These are phyloP conservation scores for Lissocephala sabroskyi DNA, from an alignment of 2,888 invertebrate genomes.

Conservation along the genomic window DNA sequence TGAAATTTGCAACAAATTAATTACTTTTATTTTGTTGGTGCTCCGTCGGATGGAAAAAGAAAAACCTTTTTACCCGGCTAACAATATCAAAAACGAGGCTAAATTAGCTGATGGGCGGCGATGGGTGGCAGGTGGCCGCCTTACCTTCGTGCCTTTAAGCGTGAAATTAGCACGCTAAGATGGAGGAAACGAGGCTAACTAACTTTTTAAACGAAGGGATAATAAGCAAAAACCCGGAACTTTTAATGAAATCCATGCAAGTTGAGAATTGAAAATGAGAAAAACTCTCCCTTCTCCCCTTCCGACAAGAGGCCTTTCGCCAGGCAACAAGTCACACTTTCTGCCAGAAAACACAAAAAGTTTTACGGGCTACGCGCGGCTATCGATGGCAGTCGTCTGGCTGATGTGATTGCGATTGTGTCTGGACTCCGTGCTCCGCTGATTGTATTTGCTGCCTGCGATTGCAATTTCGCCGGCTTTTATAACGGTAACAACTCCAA, in stretches of 20 bases:
- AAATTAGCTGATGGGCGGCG: too few relatives aligned
- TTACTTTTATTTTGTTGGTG: not conserved
- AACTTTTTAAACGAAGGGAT: too few relatives aligned
- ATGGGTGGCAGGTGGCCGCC: not conserved
- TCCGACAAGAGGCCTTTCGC: too few relatives aligned
- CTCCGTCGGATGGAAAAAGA: not conserved
- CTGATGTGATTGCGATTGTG: slow-evolving; percentile 9
- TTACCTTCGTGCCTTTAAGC: not conserved
- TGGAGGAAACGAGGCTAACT: too few relatives aligned
- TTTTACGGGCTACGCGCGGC: not conserved
- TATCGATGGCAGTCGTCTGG: not conserved
- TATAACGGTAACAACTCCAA: slow-evolving; percentile 8
- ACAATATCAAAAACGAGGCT: too few relatives aligned
- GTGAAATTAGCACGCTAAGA: not conserved
- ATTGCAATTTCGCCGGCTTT: slow-evolving; percentile 37
- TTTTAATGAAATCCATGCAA: too few relatives aligned
- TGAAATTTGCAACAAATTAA: slow-evolving; percentile 4
- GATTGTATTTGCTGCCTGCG: slow-evolving; percentile 40
- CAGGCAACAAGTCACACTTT: slow-evolving; percentile 10
- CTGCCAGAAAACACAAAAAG: not conserved
- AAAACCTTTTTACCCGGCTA: too few relatives aligned
- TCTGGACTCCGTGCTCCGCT: slow-evolving; percentile 21
- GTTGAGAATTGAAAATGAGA: too few relatives aligned
- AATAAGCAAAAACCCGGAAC: too few relatives aligned
- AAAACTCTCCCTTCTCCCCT: too few relatives aligned